Percentiles rank a stretch among this genome's conserved stretches.
Conservation (phyloP, 2,113 vertebrate genomes). For the Neolamprologus kungweensis region DNA sequence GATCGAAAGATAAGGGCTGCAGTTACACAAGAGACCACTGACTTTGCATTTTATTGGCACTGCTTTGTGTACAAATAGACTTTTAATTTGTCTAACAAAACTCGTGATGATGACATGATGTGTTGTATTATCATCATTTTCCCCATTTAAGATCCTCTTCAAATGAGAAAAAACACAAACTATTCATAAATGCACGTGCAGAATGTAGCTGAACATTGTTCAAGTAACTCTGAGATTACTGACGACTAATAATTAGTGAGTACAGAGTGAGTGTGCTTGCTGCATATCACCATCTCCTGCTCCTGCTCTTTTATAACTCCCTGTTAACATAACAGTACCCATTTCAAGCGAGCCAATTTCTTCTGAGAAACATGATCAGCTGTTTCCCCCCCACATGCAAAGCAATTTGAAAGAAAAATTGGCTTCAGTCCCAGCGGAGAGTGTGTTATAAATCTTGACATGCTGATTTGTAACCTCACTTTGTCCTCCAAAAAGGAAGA, state of each 20-base stretch:
- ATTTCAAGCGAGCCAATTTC: neutral
- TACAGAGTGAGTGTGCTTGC: neutral
- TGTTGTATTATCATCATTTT: neutral
- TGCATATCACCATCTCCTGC: neutral
- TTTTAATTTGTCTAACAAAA: neutral
- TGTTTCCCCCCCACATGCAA: neutral
- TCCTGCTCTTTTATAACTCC: neutral
- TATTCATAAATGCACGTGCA: neutral
- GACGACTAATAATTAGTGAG: neutral
- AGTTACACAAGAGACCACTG: neutral
- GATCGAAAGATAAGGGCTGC: neutral
- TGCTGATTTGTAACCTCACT: conserved; percentile 18
- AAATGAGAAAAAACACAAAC: neutral
- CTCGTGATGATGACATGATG: neutral
- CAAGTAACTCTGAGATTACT: neutral
- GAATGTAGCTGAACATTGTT: neutral
- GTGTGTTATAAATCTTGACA: conserved; percentile 1
- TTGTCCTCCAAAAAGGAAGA: conserved; percentile 15
- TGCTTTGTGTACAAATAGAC: neutral
- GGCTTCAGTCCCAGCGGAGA: neutral
- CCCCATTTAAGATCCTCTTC: neutral
- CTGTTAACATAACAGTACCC: neutral
- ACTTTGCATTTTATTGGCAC: neutral
- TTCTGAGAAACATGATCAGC: neutral
- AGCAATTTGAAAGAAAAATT: neutral